Conservation (phyloP, 2,797 vertebrate species). For the Setipinna tenuifilis region DNA sequence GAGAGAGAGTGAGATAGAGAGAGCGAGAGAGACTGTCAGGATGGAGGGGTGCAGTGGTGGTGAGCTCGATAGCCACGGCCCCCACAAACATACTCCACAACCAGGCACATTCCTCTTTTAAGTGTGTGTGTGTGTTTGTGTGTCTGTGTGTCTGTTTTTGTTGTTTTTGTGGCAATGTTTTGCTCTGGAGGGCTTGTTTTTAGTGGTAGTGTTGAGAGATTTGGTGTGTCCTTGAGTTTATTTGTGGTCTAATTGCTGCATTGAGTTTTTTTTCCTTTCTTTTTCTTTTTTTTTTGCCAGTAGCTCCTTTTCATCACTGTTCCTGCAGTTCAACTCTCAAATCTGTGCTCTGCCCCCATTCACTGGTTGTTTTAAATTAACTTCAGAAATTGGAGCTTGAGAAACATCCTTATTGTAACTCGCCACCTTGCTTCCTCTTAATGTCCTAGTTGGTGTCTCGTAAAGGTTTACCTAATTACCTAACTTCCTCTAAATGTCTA, state of each 20-base stretch:
- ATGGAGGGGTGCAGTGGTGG: background rate
- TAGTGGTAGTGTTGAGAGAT: background rate
- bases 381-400: too few relatives aligned
- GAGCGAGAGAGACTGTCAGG: background rate
- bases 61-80: background rate
- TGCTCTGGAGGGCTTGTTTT: background rate
- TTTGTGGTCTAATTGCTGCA: conserved; percentile 20
- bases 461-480: too few relatives aligned
- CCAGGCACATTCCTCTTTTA: background rate
- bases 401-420: too few relatives aligned
- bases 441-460: too few relatives aligned
- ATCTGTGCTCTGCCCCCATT: background rate
- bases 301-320: background rate
- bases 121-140: background rate
- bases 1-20: too few relatives aligned
- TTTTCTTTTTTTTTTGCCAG: background rate
- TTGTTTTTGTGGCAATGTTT: background rate
- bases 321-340: background rate
- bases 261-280: background rate
- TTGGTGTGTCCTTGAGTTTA: background rate
- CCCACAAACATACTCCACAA: background rate
- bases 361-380: too few relatives aligned
- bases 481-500: too few relatives aligned
- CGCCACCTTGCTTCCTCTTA: too few relatives aligned
- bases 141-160: background rate